These are phyloP conservation scores for Phymanthus crucifer DNA, from an alignment of 92 coral and sea anemone species.

Conservation along the genomic window DNA sequence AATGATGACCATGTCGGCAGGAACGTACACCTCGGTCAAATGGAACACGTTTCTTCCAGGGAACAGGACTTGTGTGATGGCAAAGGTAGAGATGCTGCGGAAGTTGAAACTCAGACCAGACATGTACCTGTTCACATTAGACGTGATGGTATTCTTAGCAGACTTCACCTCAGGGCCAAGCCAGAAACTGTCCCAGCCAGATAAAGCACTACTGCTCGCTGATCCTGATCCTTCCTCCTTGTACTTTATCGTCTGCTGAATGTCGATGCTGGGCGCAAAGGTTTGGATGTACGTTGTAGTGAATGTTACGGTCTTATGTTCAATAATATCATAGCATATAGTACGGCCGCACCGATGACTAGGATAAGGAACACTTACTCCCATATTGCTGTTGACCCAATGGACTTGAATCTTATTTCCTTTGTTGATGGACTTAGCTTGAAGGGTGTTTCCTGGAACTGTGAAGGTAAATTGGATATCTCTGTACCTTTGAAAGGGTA, in stretches of 20 bases:
- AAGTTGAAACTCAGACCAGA: constrained; percentile 36
- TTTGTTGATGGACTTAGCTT: constrained; percentile 23
- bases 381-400: constrained; percentile 29
- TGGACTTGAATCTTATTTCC: constrained; percentile 39
- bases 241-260: constrained; percentile 29
- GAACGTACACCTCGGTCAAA: constrained; percentile 39
- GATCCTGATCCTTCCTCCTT: constrained; percentile 9
- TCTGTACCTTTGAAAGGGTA: constrained; percentile 15
- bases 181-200: constrained; percentile 9
- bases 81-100: constrained; percentile 40
- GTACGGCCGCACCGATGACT: not conserved
- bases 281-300: constrained; percentile 19
- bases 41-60: constrained; percentile 15
- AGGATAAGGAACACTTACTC: constrained; percentile 23
- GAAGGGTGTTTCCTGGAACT: constrained; percentile 34
- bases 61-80: constrained; percentile 41
- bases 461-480: constrained; percentile 15
- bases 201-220: constrained; percentile 3
- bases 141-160: constrained; percentile 32
- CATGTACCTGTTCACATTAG: constrained; percentile 26
- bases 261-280: constrained; percentile 34
- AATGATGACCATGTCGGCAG: constrained; percentile 38
- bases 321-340: not conserved
- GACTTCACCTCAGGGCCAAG: not conserved
- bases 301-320: constrained; percentile 21